Conservation (phyloP, 2,113 vertebrate genomes). For the Bubo blakistoni region DNA sequence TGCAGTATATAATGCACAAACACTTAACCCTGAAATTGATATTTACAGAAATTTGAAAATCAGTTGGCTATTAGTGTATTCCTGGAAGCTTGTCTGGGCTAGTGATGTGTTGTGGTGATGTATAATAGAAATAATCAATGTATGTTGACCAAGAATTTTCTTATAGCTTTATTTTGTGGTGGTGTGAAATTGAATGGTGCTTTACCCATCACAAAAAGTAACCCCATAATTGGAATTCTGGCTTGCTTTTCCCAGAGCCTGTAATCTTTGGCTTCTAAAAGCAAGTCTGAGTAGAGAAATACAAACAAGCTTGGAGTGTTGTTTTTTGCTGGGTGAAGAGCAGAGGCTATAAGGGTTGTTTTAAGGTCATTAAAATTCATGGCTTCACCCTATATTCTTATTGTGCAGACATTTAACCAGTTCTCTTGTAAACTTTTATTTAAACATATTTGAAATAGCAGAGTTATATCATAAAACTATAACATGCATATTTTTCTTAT, state of each 20-base stretch:
- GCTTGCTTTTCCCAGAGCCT: neutral
- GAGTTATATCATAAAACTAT: neutral
- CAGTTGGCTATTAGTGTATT: neutral
- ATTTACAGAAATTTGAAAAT: neutral
- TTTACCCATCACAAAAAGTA: neutral
- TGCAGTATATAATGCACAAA: neutral
- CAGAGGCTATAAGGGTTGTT: neutral
- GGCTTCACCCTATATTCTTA: neutral
- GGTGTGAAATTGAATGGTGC: neutral
- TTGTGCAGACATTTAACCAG: neutral
- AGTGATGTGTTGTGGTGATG: neutral
- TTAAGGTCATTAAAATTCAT: neutral
- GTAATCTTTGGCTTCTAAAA: neutral
- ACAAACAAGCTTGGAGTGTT: neutral
- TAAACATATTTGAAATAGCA: no score
- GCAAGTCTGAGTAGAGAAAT: neutral
- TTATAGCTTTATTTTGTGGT: neutral
- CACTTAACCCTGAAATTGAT: neutral
- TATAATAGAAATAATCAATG: neutral
- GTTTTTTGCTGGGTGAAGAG: neutral
- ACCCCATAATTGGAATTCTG: neutral
- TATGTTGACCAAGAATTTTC: neutral
- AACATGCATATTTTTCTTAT: neutral
- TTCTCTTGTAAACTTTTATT: neutral
- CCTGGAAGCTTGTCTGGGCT: neutral